Base-by-base conservation (phyloP, 2,113 vertebrate genomes). In the Istiophorus platypterus region DNA sequence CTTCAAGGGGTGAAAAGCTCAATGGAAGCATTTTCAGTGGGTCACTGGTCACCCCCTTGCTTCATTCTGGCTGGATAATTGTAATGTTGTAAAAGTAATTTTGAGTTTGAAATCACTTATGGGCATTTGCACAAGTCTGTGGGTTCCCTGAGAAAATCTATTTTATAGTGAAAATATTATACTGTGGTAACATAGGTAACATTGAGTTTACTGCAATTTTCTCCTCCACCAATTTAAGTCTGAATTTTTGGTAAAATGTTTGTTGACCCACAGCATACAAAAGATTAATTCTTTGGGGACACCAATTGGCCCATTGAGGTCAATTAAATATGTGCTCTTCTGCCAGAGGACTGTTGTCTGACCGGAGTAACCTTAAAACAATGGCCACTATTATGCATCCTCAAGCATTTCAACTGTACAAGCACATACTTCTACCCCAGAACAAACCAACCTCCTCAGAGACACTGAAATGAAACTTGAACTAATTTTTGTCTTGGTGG, bases 381-480 rank as follows among this genome's bases (percentile, higher is more conserved):
- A 89, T 74, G 70, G 68, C 27, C 8, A 15, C 86, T 78, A 80
- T 91, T 86, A 88, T 88, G 72, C 75, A 76, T 85, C 41, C 17
- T 79, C 57, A 84, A 81, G 68, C 70, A 65, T 54, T 31, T 88
- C 84, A 72, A 63, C 66, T 81, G 54, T 70, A 78, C 52, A 84
- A 75, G 47, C 72, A 56, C 15, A 45, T 54, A 81, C 58, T 67
- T 69, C 70, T 86, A 72, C 78, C 76, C 51, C 58, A 72, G 39
- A 85, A 82, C 79, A 90, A 90, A 85, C 85, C 78, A 66, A 26
- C 49, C 78, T 84, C 87, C 77, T 86, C 74, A 70, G 74, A 90
- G 87, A 92, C 81, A 66, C 61, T 84, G 49, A 84, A 90, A 82
- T 73, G 80, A 89, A 92, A 90, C 77, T 80, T 76, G 67, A 90